Conservation (phyloP, 2,113 vertebrate species). For the Clarias gariepinus region DNA sequence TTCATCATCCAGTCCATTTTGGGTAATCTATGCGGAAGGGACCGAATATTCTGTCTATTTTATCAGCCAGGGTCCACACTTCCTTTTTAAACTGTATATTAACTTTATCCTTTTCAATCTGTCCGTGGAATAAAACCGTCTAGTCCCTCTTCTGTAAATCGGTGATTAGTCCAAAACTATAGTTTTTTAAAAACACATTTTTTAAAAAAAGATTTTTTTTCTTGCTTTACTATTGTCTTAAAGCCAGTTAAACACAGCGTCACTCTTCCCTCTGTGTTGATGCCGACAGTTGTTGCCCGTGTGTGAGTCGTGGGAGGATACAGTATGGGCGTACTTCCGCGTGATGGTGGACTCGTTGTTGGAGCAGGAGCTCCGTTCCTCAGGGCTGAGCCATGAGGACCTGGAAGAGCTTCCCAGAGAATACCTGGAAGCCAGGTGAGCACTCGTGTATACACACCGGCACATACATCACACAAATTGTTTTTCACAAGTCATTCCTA, state of each 20-base stretch:
- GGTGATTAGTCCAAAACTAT: not conserved
- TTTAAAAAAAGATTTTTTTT: too few relatives aligned
- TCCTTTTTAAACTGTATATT: not conserved
- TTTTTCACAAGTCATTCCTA: too few relatives aligned
- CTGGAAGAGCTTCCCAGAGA: conserved; percentile 87
- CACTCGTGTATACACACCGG: not conserved
- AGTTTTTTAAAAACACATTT: too few relatives aligned
- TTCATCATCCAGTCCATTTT: not conserved
- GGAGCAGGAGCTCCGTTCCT: conserved; percentile 90
- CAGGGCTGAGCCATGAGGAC: conserved; percentile 80
- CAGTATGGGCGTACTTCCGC: conserved; percentile 92
- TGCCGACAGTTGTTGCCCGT: conserved; percentile 84
- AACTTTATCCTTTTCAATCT: not conserved
- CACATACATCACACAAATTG: not conserved
- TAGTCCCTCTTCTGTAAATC: not conserved
- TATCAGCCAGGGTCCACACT: too few relatives aligned
- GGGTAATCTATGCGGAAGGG: not conserved
- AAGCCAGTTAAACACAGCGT: too few relatives aligned
- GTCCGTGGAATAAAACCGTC: not conserved
- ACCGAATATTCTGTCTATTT: too few relatives aligned
- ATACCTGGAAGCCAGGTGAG: conserved; percentile 88
- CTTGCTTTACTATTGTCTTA: too few relatives aligned
- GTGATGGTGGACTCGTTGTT: conserved; percentile 96
- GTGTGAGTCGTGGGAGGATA: conserved; percentile 96
- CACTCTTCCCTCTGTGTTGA: conserved; percentile 11